phyloP scores from a whole-genome alignment of 2,113 vertebrate species.

The Piprites chloris region DNA sequence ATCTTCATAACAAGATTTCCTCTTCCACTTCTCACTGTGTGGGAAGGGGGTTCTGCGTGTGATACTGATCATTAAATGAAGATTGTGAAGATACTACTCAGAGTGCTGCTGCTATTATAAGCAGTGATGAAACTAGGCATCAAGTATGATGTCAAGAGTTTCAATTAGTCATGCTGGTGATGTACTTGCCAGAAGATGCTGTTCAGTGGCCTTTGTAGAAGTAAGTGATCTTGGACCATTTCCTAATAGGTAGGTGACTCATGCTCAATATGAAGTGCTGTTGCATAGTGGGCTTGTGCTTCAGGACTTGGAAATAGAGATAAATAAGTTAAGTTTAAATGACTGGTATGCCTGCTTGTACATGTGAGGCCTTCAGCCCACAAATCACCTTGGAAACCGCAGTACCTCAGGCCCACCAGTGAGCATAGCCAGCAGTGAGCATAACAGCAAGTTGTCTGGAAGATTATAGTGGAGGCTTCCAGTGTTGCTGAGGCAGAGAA shows the following conservation, averaged over 20 bases:
- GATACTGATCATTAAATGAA: not conserved
- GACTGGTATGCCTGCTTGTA: not conserved
- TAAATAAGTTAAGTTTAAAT: not conserved
- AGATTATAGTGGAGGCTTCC: not conserved
- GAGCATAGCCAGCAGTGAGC: not conserved
- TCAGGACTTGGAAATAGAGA: not conserved
- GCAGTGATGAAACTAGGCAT: not conserved
- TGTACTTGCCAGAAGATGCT: not conserved
- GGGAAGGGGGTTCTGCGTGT: accelerated
- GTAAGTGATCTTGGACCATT: not conserved
- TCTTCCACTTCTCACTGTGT: not conserved
- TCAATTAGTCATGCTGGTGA: not conserved
- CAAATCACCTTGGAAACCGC: slow-evolving; percentile 6
- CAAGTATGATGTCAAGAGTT: not conserved
- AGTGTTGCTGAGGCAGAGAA: not conserved
- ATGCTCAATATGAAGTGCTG: not conserved
- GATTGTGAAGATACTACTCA: not conserved
- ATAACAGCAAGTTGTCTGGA: not conserved
- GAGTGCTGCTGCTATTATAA: not conserved
- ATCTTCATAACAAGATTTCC: not conserved
- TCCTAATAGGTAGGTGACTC: not conserved
- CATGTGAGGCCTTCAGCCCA: not conserved
- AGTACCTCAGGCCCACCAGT: not conserved
- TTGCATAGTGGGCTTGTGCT: not conserved
- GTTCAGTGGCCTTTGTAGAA: not conserved